These are phyloP conservation scores for Cepphus grylle DNA, from an alignment of 2,113 vertebrate species.

Conservation along the genomic window DNA sequence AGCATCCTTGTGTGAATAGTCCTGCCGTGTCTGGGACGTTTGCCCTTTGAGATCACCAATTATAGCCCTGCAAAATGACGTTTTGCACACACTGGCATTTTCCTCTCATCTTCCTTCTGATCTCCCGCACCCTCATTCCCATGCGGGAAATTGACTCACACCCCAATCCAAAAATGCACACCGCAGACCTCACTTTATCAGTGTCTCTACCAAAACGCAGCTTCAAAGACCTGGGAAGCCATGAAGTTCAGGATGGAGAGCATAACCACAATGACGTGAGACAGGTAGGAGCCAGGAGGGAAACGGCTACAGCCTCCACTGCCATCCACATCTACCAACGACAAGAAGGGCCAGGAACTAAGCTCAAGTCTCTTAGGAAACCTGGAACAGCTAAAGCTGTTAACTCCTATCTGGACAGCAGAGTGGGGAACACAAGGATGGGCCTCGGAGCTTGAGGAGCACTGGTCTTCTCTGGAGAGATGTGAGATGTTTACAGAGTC, in stretches of 20 bases:
- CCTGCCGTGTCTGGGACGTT: fast-evolving
- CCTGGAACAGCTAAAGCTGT: not conserved
- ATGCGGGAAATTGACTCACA: not conserved
- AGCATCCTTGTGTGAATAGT: not conserved
- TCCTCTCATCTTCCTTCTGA: not conserved
- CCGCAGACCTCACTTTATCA: not conserved
- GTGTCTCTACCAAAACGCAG: not conserved
- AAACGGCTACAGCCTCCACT: not conserved
- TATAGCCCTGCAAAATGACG: not conserved
- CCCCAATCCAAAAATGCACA: not conserved
- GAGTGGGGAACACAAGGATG: not conserved
- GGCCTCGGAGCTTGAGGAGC: not conserved
- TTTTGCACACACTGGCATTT: not conserved
- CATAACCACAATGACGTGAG: not conserved
- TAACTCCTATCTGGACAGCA: not conserved
- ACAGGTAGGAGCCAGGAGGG: not conserved
- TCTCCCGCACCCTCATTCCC: not conserved
- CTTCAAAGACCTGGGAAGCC: not conserved
- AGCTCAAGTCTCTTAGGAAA: not conserved
- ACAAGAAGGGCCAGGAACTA: not conserved
- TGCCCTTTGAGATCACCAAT: not conserved
- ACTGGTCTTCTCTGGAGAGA: not conserved
- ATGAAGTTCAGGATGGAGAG: not conserved
- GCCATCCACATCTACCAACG: not conserved
- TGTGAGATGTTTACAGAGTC: not conserved